A percentile compares a stretch with the other conserved stretches of the same genome.
Conservation (phyloP, 2,797 vertebrate genomes). For the Mormyrus hasselquistii region DNA sequence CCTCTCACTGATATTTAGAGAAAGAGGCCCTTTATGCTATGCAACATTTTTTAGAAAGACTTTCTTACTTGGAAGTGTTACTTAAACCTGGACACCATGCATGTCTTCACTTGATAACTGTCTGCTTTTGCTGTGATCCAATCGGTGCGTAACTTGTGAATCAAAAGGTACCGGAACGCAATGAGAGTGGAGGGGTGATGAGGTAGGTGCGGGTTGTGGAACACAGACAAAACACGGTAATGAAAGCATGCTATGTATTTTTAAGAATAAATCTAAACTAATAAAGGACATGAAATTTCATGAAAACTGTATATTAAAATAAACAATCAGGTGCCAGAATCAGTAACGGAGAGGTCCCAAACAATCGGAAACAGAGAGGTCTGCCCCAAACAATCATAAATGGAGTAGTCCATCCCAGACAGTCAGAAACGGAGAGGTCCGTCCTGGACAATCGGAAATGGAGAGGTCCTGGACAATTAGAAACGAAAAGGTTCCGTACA, state of each 20-base stretch:
- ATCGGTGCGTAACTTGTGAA: background rate
- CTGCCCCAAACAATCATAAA: too few species aligned
- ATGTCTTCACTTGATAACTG: background rate
- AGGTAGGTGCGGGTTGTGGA: background rate
- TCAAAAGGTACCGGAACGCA: background rate
- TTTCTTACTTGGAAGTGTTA: background rate
- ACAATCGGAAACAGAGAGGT: background rate
- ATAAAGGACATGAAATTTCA: background rate
- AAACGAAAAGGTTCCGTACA: too few species aligned
- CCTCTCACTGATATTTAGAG: background rate
- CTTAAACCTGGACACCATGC: background rate
- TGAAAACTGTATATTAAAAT: background rate
- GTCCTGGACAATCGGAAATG: background rate
- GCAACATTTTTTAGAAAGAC: background rate
- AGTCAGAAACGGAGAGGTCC: too few species aligned
- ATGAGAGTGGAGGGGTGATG: background rate
- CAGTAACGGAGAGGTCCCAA: background rate
- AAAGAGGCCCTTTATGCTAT: background rate
- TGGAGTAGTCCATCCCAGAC: too few species aligned
- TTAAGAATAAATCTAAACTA: background rate
- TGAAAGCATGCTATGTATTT: background rate
- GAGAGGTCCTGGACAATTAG: background rate
- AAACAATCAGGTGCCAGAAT: background rate
- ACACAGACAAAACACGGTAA: background rate
- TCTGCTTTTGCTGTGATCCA: background rate